Percentiles rank a stretch among this genome's conserved stretches.
phyloP scores from a whole-genome alignment of 2,113 vertebrate species.

The Theropithecus gelada region DNA sequence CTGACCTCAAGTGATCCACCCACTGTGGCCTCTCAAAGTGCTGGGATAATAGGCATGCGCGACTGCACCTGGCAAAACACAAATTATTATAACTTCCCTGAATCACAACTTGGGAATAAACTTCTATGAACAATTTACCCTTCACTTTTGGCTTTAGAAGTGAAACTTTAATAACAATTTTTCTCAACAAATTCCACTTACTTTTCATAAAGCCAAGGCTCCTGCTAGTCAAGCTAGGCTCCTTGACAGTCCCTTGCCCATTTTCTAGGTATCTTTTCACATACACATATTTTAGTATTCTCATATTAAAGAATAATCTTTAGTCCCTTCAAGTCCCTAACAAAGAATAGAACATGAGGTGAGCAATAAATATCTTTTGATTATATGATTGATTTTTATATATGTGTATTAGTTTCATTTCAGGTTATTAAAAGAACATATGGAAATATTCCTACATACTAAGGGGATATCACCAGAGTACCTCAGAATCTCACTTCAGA shows the following conservation, averaged over 20 bases:
- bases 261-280: background rate
- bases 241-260: background rate
- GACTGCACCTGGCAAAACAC: background rate
- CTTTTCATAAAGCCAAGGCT: background rate
- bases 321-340: background rate
- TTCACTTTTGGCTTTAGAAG: background rate
- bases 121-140: background rate
- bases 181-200: background rate
- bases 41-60: no score
- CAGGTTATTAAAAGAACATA: background rate
- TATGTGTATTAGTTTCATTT: background rate
- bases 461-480: background rate
- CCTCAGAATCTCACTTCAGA: background rate
- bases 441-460: background rate
- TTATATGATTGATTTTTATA: background rate
- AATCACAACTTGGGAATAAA: background rate
- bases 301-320: background rate
- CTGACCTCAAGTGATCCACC: no score
- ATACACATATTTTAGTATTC: background rate
- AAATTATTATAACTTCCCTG: background rate
- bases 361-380: background rate
- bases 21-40: no score
- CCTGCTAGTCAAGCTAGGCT: background rate
- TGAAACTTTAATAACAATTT: background rate
- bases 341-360: background rate